Base-by-base conservation (phyloP, 1,140 invertebrate species). In the Leptinotarsa lineolata region DNA sequence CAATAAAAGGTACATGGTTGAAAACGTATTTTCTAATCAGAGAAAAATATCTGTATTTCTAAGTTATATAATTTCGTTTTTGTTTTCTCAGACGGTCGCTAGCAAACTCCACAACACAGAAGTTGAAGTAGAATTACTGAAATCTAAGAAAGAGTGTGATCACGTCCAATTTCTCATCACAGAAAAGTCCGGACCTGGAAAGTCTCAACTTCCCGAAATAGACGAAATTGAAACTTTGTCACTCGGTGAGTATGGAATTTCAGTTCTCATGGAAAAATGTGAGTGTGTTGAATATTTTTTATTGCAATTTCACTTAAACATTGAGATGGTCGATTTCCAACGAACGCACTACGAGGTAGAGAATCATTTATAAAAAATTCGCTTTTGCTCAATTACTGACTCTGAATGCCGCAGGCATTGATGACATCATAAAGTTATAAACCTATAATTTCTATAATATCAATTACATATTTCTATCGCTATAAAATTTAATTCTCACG, bases 161-260 rank as follows among this genome's bases (percentile, higher is more conserved):
- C 96, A 98, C 82, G 94, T 97, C 0, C 95, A 97, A 86, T 98
- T 98, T 85, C 87, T 96, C 45, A 98, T 98, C 82, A 93, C 92
- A 4, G 94, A 97, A 83, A 92, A 91, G 70, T 92, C 91, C 2
- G 88, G 86, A 1, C 86, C 88, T 6, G 88, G 89, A 13, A 87
- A 89, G 44, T 87, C 88, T 8, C 86, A 88, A 15, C 87, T 88
- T 4, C 88, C 90, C 6, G 90, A 92, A 84, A 91, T 90, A 46
- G 87, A 90, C 39, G 92, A 93, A 81, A 89, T 92, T 44, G 90
- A 92, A 82, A 91, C 89, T 18, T 79, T 93, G 39, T 92, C 91
- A 20, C 85, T 91, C 70, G 92, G 92, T 92, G 86, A 85, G 84
- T 63, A 12, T 18, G 13, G 15, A 54, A 8, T 39, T 39, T 11